Evolutionary conservation across 2,113 vertebrate genomes (phyloP), one percentile per base, ranked within the genome.

Genomic region (Syrrhaptes paradoxus): DNA sequence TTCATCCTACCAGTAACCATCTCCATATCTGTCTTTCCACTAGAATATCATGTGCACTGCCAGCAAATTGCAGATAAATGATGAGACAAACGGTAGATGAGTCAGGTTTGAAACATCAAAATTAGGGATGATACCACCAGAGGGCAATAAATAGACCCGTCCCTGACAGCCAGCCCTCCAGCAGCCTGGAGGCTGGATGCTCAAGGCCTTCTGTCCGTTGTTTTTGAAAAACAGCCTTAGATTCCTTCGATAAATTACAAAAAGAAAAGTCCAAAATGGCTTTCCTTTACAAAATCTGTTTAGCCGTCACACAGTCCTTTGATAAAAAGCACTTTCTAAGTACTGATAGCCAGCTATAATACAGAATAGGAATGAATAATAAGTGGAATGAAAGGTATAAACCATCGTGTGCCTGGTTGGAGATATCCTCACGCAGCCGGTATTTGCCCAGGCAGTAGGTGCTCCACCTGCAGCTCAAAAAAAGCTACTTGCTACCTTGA

Each of bases 61-160:
- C 49, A 73, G 58, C 15, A 46, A 76, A 65, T 46, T 61, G 31
- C 36, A 93, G 87, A 62, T 70, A 73, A 89, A 51, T 18, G n/a
- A 52, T 46, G 72, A 89, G 59, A 36, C 29, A 78, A 86, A 86
- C 57, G 61, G 86, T 67, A 75, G 79, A 67, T 17, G 59, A 75
- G 13, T 74, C 24, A 22, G 9, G 21, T 61, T 57, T 88, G 67
- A 88, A 86, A 38, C 61, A 52, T 36, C 52, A 67, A 7, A 88
- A 76, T 63, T 87, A 71, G 67, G 38, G 34, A 67, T 48, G 34
- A 66, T 83, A 63, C 79, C 95, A 93, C 79, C 87, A 95, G 90
- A 92, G 93, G 95, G 85, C 93, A 91, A 94, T 95, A 91, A 90
- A 88, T 25, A 88, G 87, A 83, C 82, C 48, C 10, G 5, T 85